phyloP scores from a whole-genome alignment of 1,140 invertebrate species.

The Lepidotrigona ventralis region DNA sequence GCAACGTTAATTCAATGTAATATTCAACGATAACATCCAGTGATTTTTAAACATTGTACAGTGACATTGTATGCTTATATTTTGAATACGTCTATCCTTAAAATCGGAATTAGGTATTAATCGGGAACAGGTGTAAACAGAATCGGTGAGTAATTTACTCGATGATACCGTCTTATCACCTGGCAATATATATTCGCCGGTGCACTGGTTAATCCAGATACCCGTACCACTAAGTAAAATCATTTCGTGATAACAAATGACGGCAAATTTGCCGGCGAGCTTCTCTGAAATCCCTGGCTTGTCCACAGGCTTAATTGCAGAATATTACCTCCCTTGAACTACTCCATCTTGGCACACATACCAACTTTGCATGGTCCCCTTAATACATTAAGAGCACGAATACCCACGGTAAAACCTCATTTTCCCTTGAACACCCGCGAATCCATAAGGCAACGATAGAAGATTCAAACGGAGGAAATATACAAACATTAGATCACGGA shows the following conservation, averaged over 20 bases:
- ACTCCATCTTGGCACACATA: conserved; percentile 4
- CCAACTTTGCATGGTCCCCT: not conserved
- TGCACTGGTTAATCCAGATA: not conserved
- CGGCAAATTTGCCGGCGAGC: conserved; percentile 9
- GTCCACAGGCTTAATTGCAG: conserved; percentile 21
- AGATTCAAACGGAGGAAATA: not conserved
- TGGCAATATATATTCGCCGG: not conserved
- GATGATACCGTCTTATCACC: not conserved
- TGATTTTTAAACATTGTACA: no score
- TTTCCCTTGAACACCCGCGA: not conserved
- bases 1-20: no score
- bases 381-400: not conserved
- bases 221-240: not conserved
- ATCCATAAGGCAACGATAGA: not conserved
- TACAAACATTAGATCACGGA: no score
- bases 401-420: not conserved
- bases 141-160: not conserved
- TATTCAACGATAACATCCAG: no score
- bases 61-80: no score
- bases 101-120: not conserved
- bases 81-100: not conserved
- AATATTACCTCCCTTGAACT: conserved; percentile 9
- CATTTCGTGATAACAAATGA: conserved; percentile 5
- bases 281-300: not conserved
- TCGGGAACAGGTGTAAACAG: not conserved